Evolutionary conservation across 30 jellyfish, hydroid and myxozoan genomes (phyloP).

Genomic region (Clytia hemisphaerica): DNA sequence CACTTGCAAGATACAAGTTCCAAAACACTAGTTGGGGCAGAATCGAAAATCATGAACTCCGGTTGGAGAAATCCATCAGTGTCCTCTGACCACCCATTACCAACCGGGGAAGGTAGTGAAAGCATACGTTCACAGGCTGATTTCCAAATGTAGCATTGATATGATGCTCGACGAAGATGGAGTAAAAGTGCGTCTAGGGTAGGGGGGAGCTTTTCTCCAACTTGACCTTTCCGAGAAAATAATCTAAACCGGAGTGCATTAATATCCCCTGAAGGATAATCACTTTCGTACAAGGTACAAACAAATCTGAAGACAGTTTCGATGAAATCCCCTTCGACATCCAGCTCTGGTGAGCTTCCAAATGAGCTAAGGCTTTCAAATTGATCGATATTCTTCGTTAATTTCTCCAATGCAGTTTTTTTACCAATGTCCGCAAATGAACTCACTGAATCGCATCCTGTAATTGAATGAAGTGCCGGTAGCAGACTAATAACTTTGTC

Average conservation of each 20-base stretch:
- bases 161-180: neutral
- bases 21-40: no score
- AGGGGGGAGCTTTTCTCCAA: neutral
- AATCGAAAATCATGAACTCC: no score
- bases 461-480: neutral
- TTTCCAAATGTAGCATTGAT: slow-evolving; percentile 2
- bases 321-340: neutral
- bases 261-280: neutral
- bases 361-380: neutral
- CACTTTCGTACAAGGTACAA: neutral
- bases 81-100: neutral
- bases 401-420: neutral
- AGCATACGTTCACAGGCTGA: neutral
- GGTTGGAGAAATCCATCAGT: neutral
- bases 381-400: neutral
- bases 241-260: neutral
- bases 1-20: neutral
- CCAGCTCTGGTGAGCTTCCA: neutral
- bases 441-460: neutral
- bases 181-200: neutral
- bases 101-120: neutral
- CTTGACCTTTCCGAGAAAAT: neutral
- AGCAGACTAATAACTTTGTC: no score
- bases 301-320: neutral
- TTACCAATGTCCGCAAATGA: neutral